Percentiles rank a stretch among this genome's conserved stretches.
Evolutionary conservation across 1,140 invertebrate genomes (phyloP).

Genomic region (Psilanteris sp.): DNA sequence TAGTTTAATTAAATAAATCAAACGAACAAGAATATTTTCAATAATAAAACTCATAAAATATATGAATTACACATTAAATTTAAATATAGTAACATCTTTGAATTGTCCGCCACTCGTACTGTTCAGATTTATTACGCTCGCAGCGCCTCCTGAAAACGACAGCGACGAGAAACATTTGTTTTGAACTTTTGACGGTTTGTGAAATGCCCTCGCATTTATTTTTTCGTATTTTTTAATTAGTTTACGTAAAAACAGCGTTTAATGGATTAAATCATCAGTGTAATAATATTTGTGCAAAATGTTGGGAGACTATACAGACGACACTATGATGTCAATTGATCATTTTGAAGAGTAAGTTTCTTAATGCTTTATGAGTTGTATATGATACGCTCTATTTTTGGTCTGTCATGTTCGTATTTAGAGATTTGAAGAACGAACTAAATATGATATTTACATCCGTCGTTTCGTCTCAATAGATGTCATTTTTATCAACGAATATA

Average conservation of each 20-base stretch:
- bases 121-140: no score
- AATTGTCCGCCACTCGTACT: no score
- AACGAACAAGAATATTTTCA: no score
- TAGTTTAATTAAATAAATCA: no score
- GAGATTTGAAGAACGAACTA: constrained; percentile 32
- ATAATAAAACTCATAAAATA: no score
- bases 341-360: constrained; percentile 69
- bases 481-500: no score
- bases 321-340: constrained; percentile 66
- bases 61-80: no score
- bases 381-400: constrained; percentile 35
- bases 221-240: constrained; percentile 28
- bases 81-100: no score
- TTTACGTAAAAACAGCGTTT: constrained; percentile 14
- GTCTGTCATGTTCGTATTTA: constrained; percentile 51
- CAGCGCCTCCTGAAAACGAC: no score
- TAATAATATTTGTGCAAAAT: constrained; percentile 12
- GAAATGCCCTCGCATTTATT: constrained; percentile 1
- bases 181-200: constrained; percentile 70
- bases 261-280: constrained; percentile 36
- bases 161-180: constrained; percentile 49
- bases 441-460: constrained; percentile 19
- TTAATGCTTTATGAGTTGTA: constrained; percentile 15
- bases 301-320: constrained; percentile 64
- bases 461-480: no score